A percentile compares a stretch with the other conserved stretches of the same genome.
Evolutionary conservation across 2,888 invertebrate genomes (phyloP).

Genomic region (Cheilosia vernalis): DNA sequence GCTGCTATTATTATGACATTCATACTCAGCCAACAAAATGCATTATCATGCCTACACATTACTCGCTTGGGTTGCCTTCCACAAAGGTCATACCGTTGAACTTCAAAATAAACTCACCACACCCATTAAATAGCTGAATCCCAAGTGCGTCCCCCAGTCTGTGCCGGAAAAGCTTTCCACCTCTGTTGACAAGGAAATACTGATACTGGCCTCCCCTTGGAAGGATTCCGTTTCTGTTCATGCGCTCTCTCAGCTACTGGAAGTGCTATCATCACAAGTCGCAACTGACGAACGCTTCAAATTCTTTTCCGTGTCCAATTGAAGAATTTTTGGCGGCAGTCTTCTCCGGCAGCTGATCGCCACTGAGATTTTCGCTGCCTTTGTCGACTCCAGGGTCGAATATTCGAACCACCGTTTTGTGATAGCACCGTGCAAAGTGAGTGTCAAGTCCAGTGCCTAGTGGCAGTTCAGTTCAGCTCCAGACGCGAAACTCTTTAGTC

Average conservation of each 20-base stretch:
- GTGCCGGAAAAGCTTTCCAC: constrained; percentile 48
- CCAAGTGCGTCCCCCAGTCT: not conserved
- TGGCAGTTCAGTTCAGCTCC: constrained; percentile 58
- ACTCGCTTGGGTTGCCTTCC: constrained; percentile 56
- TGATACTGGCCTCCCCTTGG: constrained; percentile 22
- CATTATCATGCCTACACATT: constrained; percentile 64
- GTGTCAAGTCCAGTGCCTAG: constrained; percentile 49
- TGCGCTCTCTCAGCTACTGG: constrained; percentile 53
- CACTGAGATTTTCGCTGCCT: constrained; percentile 57
- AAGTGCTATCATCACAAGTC: constrained; percentile 25
- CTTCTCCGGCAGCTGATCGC: constrained; percentile 70
- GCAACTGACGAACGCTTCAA: constrained; percentile 8
- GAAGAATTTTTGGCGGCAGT: constrained; percentile 72
- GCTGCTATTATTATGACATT: constrained; percentile 52
- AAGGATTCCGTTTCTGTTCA: constrained; percentile 55
- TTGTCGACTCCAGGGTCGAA: constrained; percentile 16
- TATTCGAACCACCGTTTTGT: constrained; percentile 35
- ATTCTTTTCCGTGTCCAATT: constrained; percentile 33
- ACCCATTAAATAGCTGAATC: constrained; percentile 58
- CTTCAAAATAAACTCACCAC: constrained; percentile 57
- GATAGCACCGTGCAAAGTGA: constrained; percentile 29
- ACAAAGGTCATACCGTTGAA: constrained; percentile 68
- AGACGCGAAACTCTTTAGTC: constrained; percentile 73
- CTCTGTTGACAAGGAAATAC: constrained; percentile 31
- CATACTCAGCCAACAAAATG: constrained; percentile 39